Base-by-base conservation (phyloP, 2,888 invertebrate species). In the Orthonychiurus folsomi region DNA sequence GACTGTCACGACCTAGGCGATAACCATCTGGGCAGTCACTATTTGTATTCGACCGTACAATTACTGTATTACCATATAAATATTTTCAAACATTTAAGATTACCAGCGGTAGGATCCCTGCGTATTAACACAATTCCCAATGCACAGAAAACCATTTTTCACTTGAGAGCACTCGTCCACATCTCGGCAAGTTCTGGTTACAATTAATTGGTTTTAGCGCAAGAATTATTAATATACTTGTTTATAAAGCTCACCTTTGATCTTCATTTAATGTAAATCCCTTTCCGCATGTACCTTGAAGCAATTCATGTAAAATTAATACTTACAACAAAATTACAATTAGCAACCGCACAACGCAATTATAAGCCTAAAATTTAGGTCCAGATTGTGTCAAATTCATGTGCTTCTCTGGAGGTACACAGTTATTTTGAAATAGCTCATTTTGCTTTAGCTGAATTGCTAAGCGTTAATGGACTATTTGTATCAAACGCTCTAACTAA, bases 121-220 rank as follows among this genome's bases (percentile, higher is more conserved):
- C 15, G 87, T 85, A 76, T 95, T 95, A 48, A 87, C 81, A 74
- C 95, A 95, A 2, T 82, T 81, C 0, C 93, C 92, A 56, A 84
- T 79, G 74, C 82, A 82, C 0, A 86, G 52, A 52, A 20, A 61
- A 18, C 64, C 65, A 18, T 67, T 65, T 24, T 59, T 61, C 2
- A 61, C 66, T 26, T 68, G 63, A 20, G 66, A 66, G 56, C 73
- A 73, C 60, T 73, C 73, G 55, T 73, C 70, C 2, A 69, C 54
- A 61, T 73, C 73, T 47, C 61, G 64, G 57, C 71, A 70, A 12
- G 86, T 83, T 63, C 86, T 86, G 20, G 27, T 56, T 18, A 24
- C 24, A 20, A 20, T 12, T n/a, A n/a, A n/a, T n/a, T n/a, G n/a
- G n/a, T n/a, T n/a, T n/a, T n/a, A n/a, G n/a, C n/a, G n/a, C n/a